Base-by-base conservation (phyloP, 2,888 invertebrate species). In the Steinernema carpocapsae region DNA sequence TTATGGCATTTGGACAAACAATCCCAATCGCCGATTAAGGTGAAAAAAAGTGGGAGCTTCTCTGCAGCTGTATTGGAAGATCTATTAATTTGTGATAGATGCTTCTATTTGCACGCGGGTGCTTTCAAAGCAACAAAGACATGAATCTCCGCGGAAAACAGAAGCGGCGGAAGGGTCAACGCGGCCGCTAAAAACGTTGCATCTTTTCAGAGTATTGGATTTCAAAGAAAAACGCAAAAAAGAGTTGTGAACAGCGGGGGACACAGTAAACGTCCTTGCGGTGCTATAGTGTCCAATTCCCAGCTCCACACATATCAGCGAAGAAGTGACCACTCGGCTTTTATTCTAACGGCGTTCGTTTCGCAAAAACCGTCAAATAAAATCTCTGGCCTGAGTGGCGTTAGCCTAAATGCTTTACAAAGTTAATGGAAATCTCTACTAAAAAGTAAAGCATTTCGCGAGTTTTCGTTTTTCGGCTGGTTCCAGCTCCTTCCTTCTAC, bases 281-380 rank as follows among this genome's bases (percentile, higher is more conserved):
- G 29, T 17, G 26, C 26, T 29, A 48, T 56, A 56, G 56, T 56
- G 56, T 24, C 56, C 56, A 56, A 4, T 48, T 48, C 26, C 12
- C 17, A 56, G 64, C 29, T 64, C 29, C 64, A 37, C 64, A 56
- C 26, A 19, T 56, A 56, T 56, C 56, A 64, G 37, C 37, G 37
- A 32, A 6, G 7, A 26, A 64, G 64, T n/a, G 64, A 12, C 32
- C 64, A 17, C 32, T 64, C 64, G 29, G 26, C 19, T 32, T 3
- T 17, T 26, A 64, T 64, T 64, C 32, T 26, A 64, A 64, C 52
- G 12, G 24, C 52, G 22, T 52, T n/a, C 24, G 24, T 22, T 52
- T 10, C 6, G 48, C 48, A 4, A 3, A n/a, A 19, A 4, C 17
- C 19, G 17, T 48, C 48, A 48, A 48, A 48, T 48, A 14, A 48